Conservation (phyloP, 2,797 vertebrate species). For the Heliangelus exortis region DNA sequence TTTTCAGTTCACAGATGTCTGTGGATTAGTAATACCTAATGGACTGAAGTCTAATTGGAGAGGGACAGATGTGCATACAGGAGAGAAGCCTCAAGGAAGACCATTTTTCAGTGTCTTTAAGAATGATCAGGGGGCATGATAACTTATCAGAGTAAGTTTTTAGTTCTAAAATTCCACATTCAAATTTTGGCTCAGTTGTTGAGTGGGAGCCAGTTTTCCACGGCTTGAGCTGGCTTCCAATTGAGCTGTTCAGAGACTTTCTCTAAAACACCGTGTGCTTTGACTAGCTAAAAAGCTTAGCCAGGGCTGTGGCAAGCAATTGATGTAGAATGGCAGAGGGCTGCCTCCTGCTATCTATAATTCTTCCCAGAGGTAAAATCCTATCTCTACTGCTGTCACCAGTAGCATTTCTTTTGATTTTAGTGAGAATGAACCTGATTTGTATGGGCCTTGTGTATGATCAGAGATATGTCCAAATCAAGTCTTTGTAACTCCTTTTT, state of each 20-base stretch:
- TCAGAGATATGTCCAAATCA: background rate
- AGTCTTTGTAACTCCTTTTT: background rate
- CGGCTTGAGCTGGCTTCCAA: background rate
- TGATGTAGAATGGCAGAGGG: background rate
- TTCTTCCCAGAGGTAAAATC: conserved; percentile 28
- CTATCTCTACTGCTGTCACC: background rate
- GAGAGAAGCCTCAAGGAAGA: background rate
- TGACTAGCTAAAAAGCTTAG: background rate
- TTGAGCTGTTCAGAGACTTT: background rate
- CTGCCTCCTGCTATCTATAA: background rate
- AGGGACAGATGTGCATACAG: background rate
- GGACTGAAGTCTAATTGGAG: background rate
- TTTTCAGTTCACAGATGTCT: background rate
- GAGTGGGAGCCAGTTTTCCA: background rate
- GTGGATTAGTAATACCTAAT: background rate
- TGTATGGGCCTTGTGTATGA: background rate
- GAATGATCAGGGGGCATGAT: background rate
- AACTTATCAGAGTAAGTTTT: background rate
- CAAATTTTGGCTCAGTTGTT: background rate
- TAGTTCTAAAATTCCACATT: background rate
- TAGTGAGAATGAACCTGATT: background rate
- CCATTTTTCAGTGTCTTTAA: background rate
- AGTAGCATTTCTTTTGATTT: conserved; percentile 12
- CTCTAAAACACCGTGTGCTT: background rate
- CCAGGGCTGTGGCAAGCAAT: background rate